Base-by-base conservation (phyloP, 2,888 invertebrate species). In the Andrena flavipes region DNA sequence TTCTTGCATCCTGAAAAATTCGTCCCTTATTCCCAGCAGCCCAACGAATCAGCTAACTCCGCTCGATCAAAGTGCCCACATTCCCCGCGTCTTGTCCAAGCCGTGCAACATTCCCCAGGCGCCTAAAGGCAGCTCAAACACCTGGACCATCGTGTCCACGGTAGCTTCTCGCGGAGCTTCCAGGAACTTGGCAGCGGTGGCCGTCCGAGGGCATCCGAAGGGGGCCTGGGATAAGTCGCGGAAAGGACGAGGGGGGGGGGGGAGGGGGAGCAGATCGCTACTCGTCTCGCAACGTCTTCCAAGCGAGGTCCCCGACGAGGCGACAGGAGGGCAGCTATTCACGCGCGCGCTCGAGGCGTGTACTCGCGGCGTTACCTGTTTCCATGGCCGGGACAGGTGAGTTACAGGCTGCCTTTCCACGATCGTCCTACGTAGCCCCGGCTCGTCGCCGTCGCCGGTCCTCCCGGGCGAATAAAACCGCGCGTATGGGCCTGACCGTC, bases 331-430 rank as follows among this genome's bases (percentile, higher is more conserved):
- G 51, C 42, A 72, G 62, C 71, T 67, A 67, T 79, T 60, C 67
- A 8, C 67, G 48, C 20, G 65, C 70, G 64, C 42, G 59, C 48
- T 30, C 80, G 64, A 71, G 80, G 51, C 42, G 71, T 65, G 80
- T 65, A 65, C 64, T 26, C 65, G 64, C 35, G 51, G 26, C 49
- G 56, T 69, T 80, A 80, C 79, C 80, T 80, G 76, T 86, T 75
- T 76, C 82, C 79, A 73, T 51, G 68, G 79, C 62, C 75, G 54
- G 80, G 80, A 71, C 76, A 86, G 84, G 75, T 68, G 82, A 69
- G 74, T 83, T 76, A 76, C 71, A 70, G 70, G 23, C 82, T 49
- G 60, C 62, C 71, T 75, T 42, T 73, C 74, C 74, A 78, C 65
- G 82, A 75, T 81, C 72, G 64, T 65, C 42, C 69, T 59, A 56